phyloP scores from a whole-genome alignment of 2,113 vertebrate species.

The Cyprinodon brontotheroides region DNA sequence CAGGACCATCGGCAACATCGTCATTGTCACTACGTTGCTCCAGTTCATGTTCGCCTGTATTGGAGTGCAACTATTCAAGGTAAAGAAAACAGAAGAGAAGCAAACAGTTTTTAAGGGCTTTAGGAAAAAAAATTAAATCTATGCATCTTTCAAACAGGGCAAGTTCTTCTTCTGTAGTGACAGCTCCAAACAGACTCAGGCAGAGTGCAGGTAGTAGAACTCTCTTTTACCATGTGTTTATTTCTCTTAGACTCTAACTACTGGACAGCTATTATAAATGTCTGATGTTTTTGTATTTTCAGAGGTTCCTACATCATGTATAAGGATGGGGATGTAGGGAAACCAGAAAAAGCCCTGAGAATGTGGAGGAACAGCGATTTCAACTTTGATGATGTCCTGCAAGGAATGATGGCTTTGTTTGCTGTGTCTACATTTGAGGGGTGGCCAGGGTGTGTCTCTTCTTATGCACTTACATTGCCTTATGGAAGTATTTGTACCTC shows the following conservation, averaged over 20 bases:
- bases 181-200: constrained; percentile 90
- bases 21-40: constrained; percentile 96
- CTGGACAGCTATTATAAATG: not conserved
- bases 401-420: constrained; percentile 99
- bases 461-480: constrained; percentile 1
- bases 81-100: constrained; percentile 53
- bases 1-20: constrained; percentile 97
- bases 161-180: constrained; percentile 94
- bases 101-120: not conserved
- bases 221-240: not conserved
- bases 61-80: constrained; percentile 99
- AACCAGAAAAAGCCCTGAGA: constrained; percentile 86
- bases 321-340: constrained; percentile 94
- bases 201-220: constrained; percentile 89
- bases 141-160: constrained; percentile 81
- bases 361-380: constrained; percentile 97
- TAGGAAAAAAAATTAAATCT: not conserved
- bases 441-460: constrained; percentile 89
- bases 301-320: constrained; percentile 95
- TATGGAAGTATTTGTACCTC: not conserved
- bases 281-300: constrained; percentile 39
- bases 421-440: constrained; percentile 98
- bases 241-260: not conserved
- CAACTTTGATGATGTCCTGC: constrained; percentile 95
- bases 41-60: constrained; percentile 99